Evolutionary conservation across 2,797 vertebrate genomes (phyloP).

Genomic region (Synaphobranchus kaupii): DNA sequence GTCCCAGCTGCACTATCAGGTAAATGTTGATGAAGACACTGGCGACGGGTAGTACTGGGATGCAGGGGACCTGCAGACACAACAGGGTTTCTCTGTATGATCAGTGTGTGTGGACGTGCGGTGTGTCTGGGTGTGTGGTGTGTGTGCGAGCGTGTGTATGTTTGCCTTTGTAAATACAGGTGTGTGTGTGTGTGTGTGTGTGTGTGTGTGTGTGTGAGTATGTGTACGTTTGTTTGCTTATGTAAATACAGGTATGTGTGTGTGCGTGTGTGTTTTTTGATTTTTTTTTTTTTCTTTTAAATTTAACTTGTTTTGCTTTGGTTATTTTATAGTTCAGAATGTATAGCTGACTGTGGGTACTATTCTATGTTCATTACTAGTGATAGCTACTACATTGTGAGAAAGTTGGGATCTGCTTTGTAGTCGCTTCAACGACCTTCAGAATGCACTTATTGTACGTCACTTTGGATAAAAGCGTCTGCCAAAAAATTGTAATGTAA

Average conservation of each 20-base stretch:
- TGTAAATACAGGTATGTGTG: background rate
- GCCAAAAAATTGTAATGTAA: too few relatives aligned
- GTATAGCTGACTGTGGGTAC: too few relatives aligned
- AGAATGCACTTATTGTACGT: too few relatives aligned
- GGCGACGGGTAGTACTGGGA: conserved; percentile 78
- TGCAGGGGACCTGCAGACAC: conserved; percentile 75
- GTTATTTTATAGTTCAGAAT: too few relatives aligned
- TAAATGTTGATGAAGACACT: conserved; percentile 78
- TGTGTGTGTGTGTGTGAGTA: background rate
- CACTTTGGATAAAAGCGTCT: too few relatives aligned
- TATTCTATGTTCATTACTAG: too few relatives aligned
- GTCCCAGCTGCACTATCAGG: conserved; percentile 77
- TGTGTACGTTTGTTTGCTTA: background rate
- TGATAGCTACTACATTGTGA: too few relatives aligned
- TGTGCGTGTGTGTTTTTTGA: too few relatives aligned
- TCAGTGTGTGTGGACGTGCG: background rate
- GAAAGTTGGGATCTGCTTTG: too few relatives aligned
- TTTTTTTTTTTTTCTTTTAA: too few relatives aligned
- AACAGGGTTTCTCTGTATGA: background rate
- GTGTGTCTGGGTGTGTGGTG: background rate
- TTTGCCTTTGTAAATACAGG: background rate
- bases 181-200: background rate
- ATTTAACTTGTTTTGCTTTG: too few relatives aligned
- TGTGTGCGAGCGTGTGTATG: background rate
- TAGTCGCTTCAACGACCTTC: too few relatives aligned